Evolutionary conservation across 2,888 invertebrate species (phyloP).

Genomic region (Cryptus viduatorius): DNA sequence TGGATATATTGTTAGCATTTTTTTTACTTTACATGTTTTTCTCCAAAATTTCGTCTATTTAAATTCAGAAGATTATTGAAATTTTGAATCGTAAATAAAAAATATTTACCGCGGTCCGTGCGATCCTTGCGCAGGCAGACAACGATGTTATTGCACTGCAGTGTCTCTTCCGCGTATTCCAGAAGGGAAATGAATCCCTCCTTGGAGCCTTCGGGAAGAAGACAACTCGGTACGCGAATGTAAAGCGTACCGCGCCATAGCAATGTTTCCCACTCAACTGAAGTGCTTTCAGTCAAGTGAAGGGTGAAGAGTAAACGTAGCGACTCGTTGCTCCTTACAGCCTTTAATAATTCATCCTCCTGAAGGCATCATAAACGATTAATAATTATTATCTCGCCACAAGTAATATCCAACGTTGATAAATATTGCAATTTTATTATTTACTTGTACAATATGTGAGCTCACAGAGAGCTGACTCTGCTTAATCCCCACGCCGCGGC

Average conservation of each 20-base stretch:
- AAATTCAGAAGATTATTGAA: not conserved
- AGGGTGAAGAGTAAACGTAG: slow-evolving; percentile 92
- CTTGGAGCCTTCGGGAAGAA: slow-evolving; percentile 96
- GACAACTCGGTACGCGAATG: slow-evolving; percentile 94
- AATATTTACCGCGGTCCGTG: slow-evolving; percentile 89
- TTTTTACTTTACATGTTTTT: too few relatives aligned
- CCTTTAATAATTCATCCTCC: slow-evolving; percentile 87
- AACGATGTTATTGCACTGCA: slow-evolving; percentile 92
- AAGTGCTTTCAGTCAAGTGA: slow-evolving; percentile 91
- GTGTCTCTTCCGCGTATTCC: slow-evolving; percentile 97
- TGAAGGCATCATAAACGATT: slow-evolving; percentile 63
- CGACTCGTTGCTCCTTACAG: slow-evolving; percentile 89
- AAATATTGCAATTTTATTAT: not conserved
- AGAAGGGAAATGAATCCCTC: slow-evolving; percentile 97
- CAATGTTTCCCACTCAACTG: slow-evolving; percentile 94
- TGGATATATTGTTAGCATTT: too few relatives aligned
- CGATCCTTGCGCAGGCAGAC: slow-evolving; percentile 94
- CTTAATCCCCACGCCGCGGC: slow-evolving; percentile 90
- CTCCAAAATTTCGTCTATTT: not conserved
- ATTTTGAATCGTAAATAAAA: not conserved
- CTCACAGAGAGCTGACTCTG: slow-evolving; percentile 89
- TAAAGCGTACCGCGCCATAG: slow-evolving; percentile 92
- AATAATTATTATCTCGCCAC: not conserved
- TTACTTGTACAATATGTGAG: slow-evolving; percentile 85
- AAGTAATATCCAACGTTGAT: not conserved